A percentile compares a stretch with the other conserved stretches of the same genome.
These are phyloP conservation scores for Salvelinus alpinus DNA, from an alignment of 2,113 vertebrate species.

Conservation along the genomic window DNA sequence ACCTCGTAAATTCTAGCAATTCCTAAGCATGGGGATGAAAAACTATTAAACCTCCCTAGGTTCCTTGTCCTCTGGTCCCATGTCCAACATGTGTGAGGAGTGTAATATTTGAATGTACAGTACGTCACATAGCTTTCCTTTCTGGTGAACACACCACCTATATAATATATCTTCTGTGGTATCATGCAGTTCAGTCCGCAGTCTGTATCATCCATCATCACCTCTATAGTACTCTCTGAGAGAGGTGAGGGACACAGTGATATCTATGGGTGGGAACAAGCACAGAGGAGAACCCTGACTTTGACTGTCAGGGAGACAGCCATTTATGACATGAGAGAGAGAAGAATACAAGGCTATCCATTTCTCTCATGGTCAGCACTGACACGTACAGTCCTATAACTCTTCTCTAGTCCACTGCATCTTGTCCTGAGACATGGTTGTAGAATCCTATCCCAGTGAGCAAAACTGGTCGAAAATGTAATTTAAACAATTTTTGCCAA, in stretches of 20 bases:
- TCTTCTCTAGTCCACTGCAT: not conserved
- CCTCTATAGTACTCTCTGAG: conserved; percentile 4
- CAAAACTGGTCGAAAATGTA: no score
- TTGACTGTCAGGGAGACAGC: not conserved
- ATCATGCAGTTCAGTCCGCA: conserved; percentile 21
- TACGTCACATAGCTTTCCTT: not conserved
- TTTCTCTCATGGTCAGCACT: not conserved
- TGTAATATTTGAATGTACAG: not conserved
- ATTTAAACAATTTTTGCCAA: no score
- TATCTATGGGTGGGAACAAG: no score
- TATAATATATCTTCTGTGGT: conserved; percentile 14
- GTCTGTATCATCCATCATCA: conserved; percentile 46
- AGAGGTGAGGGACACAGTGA: no score
- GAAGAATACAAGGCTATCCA: not conserved
- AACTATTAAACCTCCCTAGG: not conserved
- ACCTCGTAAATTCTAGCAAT: not conserved
- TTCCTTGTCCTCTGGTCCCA: no score
- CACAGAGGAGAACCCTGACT: not conserved
- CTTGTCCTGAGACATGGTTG: no score
- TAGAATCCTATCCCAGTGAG: no score
- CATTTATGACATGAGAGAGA: not conserved
- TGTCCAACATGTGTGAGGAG: no score
- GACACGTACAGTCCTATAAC: not conserved
- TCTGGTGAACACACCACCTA: not conserved
- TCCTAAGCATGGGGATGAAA: not conserved